Evolutionary conservation across 2,113 vertebrate genomes (phyloP).

Genomic region (Capreolus pygargus): DNA sequence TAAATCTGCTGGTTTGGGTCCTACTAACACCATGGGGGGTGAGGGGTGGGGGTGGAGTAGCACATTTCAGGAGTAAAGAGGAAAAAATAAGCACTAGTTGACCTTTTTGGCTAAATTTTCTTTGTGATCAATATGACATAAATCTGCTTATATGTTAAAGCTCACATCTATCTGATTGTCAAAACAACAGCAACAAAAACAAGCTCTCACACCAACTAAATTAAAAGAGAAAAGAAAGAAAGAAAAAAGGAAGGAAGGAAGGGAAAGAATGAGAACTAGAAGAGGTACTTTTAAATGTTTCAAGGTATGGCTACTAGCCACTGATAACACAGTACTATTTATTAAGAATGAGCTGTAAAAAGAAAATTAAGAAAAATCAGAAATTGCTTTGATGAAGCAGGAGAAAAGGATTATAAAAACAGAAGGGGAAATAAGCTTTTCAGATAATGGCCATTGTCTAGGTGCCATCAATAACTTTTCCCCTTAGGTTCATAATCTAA

Average conservation of each 20-base stretch:
- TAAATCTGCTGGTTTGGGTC: neutral
- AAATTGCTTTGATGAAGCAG: neutral
- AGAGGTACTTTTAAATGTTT: neutral
- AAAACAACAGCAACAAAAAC: neutral
- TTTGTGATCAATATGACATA: neutral
- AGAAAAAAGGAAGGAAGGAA: neutral
- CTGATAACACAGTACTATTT: neutral
- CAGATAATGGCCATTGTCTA: neutral
- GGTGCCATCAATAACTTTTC: neutral
- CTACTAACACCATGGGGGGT: neutral
- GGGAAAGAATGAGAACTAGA: neutral
- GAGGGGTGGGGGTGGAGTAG: too few relatives aligned
- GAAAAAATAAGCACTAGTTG: neutral
- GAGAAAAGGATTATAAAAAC: neutral
- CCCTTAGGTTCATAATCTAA: neutral
- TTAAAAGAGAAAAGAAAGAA: neutral
- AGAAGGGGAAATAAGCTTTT: neutral
- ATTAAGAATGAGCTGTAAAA: neutral
- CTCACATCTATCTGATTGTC: neutral
- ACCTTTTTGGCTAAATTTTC: neutral
- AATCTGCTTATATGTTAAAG: neutral
- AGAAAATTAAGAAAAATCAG: neutral
- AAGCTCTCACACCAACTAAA: neutral
- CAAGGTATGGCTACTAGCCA: neutral
- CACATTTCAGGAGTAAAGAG: neutral